Conservation (phyloP, 2,797 vertebrate genomes). For the Coccyzus lansbergi region DNA sequence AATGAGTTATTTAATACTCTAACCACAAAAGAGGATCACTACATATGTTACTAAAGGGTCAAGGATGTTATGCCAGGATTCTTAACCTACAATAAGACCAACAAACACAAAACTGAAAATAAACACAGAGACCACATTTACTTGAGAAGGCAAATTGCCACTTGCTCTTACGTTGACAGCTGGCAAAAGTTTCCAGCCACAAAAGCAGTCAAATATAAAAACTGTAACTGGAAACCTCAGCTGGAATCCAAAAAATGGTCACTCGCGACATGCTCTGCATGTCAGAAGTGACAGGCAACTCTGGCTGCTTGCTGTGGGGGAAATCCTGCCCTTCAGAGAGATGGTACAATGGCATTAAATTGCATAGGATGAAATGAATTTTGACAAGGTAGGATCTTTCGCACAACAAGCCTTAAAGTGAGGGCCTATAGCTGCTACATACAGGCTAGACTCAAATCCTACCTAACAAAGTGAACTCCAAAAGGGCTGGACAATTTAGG, state of each 20-base stretch:
- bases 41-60: neutral
- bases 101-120: constrained; percentile 43
- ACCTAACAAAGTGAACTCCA: neutral
- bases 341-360: rapidly evolving
- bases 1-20: constrained; percentile 13
- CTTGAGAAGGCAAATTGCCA: constrained; percentile 38
- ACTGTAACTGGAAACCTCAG: constrained; percentile 28
- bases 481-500: rapidly evolving
- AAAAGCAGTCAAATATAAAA: neutral
- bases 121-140: constrained; percentile 22
- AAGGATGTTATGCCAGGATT: constrained; percentile 31
- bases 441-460: neutral
- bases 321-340: neutral
- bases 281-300: neutral
- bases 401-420: neutral
- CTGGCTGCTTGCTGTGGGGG: neutral
- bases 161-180: constrained; percentile 60
- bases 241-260: neutral
- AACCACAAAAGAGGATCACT: neutral
- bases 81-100: neutral
- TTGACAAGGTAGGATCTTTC: neutral
- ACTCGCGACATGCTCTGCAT: neutral
- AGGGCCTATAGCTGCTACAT: rapidly evolving
- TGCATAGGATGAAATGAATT: rapidly evolving
- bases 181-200: constrained; percentile 66